Evolutionary conservation across 2,797 vertebrate genomes (phyloP), one percentile per base, ranked within the genome.

Genomic region (Cuculus canorus): DNA sequence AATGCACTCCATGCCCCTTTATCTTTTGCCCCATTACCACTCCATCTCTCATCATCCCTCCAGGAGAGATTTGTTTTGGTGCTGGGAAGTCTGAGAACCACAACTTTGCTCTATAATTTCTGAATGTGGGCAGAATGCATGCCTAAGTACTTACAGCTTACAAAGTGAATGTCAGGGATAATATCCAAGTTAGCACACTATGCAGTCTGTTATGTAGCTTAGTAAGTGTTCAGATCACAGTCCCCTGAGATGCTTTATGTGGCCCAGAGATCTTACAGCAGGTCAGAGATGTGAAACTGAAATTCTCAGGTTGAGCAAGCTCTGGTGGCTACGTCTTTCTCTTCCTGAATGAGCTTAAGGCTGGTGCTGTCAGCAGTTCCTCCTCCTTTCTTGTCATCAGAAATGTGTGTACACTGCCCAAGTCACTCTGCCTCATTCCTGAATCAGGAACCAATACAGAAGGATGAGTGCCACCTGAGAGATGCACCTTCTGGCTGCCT

Each of bases 391-490:
- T 56, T 73, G 81, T 48, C 52, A 37, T 18, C 35, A 54, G 59
- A 79, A 59, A 65, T 0, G 0, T 9, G 19, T 17, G 33, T 47
- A 23, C 11, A 18, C 41, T 2, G 9, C 12, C 13, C 37, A 43
- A 65, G 33, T n/a, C 33, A 45, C 66, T 48, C 25, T 43, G 59
- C 17, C 13, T 82, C 66, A 13, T 66, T 87, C 79, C 60, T 72
- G 35, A 79, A 52, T 28, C 12, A n/a, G 45, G 59, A 17, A 25
- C 28, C 0, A 0, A 11, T 9, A 56, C 14, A 65, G 68, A 37
- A 91, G 15, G 39, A 6, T 28, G 35, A 76, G 33, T 63, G 28
- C 69, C 45, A 41, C 28, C 69, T 33, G 53, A 47, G 48, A 77
- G 59, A n/a, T 6, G 33, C 11, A 32, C 33, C 47, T 47, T 72